Evolutionary conservation across 1,140 invertebrate species (phyloP).

Genomic region (Apis laboriosa): DNA sequence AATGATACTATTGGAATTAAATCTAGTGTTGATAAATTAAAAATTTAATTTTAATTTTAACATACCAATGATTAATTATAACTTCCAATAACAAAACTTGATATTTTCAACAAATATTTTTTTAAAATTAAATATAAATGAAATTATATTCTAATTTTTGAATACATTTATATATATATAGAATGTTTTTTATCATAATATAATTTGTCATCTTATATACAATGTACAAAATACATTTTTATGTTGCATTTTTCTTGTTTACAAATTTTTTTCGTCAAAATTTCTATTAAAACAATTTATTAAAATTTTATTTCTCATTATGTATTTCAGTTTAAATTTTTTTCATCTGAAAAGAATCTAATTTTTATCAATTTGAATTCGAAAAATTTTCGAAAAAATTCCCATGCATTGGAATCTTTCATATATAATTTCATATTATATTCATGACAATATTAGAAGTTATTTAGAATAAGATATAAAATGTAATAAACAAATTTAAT

Average conservation of each 20-base stretch:
- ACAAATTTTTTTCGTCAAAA: background rate
- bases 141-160: background rate
- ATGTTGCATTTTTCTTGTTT: background rate
- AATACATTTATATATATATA: constrained; percentile 2
- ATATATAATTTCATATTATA: no score
- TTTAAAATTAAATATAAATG: background rate
- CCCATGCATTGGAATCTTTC: background rate
- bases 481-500: no score
- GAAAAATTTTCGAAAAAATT: background rate
- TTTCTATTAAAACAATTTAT: background rate
- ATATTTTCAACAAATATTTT: constrained; percentile 3
- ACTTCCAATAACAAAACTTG: background rate
- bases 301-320: background rate
- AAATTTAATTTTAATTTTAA: background rate
- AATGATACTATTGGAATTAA: background rate
- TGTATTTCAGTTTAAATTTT: background rate
- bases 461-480: no score
- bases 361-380: background rate
- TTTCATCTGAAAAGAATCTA: background rate
- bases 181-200: background rate
- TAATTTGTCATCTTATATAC: background rate
- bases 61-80: background rate
- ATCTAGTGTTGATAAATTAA: background rate
- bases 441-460: no score
- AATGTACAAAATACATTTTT: no score